Conservation (phyloP, 2,888 invertebrate genomes). For the Chironomus riparius region DNA sequence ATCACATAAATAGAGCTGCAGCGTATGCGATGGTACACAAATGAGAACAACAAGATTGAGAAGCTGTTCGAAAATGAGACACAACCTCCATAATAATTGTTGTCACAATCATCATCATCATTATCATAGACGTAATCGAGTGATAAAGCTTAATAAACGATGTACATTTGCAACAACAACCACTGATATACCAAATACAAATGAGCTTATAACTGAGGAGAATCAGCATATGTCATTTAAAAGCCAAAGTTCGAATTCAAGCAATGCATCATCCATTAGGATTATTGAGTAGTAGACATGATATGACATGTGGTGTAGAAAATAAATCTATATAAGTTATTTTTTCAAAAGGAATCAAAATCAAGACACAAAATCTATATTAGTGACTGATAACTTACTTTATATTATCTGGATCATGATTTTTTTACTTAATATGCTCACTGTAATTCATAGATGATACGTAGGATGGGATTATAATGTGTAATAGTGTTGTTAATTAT, state of each 20-base stretch:
- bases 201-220: constrained; percentile 14
- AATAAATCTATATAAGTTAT: too few relatives aligned
- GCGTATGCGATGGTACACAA: constrained; percentile 19
- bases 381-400: too few relatives aligned
- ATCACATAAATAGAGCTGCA: constrained; percentile 5
- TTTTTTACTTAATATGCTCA: too few relatives aligned
- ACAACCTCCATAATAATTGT: constrained; percentile 11
- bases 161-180: constrained; percentile 38
- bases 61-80: constrained; percentile 27
- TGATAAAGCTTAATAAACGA: constrained; percentile 33
- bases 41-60: neutral
- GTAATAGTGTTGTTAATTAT: too few relatives aligned
- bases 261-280: constrained; percentile 31
- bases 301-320: too few relatives aligned
- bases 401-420: too few relatives aligned
- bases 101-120: constrained; percentile 11
- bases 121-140: constrained; percentile 16
- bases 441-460: too few relatives aligned
- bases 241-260: constrained; percentile 31
- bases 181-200: constrained; percentile 16
- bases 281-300: constrained; percentile 30
- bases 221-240: constrained; percentile 29
- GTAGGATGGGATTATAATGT: too few relatives aligned
- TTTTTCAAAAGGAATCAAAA: too few relatives aligned
- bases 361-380: too few relatives aligned